Percentiles rank a stretch among this genome's conserved stretches.
These are phyloP conservation scores for Chionis minor DNA, from an alignment of 2,113 vertebrate species.

Conservation along the genomic window DNA sequence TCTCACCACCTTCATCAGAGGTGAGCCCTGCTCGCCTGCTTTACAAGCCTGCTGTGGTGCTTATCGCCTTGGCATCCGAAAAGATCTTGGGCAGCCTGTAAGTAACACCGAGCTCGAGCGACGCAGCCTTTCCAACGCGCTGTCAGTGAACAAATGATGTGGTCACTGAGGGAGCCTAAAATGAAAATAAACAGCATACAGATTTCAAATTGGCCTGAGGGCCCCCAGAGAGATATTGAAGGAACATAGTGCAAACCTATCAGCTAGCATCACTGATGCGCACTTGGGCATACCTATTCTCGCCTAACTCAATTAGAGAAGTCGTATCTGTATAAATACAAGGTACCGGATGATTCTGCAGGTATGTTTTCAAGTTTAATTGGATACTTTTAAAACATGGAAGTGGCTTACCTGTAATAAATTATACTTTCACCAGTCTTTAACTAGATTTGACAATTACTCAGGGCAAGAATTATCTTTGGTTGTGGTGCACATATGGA, in stretches of 20 bases:
- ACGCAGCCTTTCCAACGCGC: neutral
- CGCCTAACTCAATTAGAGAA: neutral
- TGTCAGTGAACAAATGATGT: neutral
- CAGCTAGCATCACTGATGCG: neutral
- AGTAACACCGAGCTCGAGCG: rapidly evolving
- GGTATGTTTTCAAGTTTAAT: neutral
- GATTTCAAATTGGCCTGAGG: neutral
- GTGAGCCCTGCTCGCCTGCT: neutral
- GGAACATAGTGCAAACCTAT: neutral
- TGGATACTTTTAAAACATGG: neutral
- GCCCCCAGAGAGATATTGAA: neutral
- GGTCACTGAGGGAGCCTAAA: neutral
- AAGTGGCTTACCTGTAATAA: neutral
- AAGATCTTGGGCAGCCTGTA: neutral
- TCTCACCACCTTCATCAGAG: neutral
- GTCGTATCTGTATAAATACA: neutral
- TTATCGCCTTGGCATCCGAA: neutral
- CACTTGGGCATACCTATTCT: neutral
- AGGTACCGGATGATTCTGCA: neutral
- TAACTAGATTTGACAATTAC: neutral
- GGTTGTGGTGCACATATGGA: neutral
- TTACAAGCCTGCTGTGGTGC: neutral
- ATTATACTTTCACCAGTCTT: neutral
- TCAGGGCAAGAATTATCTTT: neutral
- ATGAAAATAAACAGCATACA: neutral